Evolutionary conservation across 2,113 vertebrate genomes (phyloP).

Genomic region (Onychorhynchus coronatus): DNA sequence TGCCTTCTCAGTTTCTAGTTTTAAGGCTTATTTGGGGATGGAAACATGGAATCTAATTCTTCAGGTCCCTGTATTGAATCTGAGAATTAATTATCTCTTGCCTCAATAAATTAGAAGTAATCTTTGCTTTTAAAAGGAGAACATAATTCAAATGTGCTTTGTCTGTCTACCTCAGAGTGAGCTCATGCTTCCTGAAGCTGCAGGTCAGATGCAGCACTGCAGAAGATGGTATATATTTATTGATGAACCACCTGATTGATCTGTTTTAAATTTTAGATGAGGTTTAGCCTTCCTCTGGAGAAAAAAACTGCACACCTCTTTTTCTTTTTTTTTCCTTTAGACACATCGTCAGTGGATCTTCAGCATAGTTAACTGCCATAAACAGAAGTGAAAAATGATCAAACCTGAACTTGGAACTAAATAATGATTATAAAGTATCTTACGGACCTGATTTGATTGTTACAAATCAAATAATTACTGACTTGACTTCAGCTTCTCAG

Average conservation of each 20-base stretch:
- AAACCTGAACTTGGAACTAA: background rate
- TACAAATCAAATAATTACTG: background rate
- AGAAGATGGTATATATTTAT: slow-evolving; percentile 12
- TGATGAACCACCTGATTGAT: slow-evolving; percentile 6
- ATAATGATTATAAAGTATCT: background rate
- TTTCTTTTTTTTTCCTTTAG: background rate
- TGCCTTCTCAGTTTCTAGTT: background rate
- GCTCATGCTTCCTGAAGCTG: background rate
- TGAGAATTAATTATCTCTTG: background rate
- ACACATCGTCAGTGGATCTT: background rate
- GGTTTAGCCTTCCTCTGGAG: background rate
- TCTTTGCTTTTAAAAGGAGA: background rate
- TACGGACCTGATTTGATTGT: background rate
- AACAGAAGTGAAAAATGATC: background rate
- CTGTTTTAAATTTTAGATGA: background rate
- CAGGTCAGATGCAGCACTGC: background rate
- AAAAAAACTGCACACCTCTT: too few species aligned
- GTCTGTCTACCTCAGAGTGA: background rate
- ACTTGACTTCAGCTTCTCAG: background rate
- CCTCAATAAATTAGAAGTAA: slow-evolving; percentile 18
- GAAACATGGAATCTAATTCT: background rate
- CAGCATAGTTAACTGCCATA: background rate
- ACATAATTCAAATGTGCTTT: background rate
- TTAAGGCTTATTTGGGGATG: background rate
- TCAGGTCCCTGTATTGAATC: background rate